A percentile compares a stretch with the other conserved stretches of the same genome.
These are phyloP conservation scores for Sisor rabdophorus DNA, from an alignment of 2,113 vertebrate species.

Conservation along the genomic window DNA sequence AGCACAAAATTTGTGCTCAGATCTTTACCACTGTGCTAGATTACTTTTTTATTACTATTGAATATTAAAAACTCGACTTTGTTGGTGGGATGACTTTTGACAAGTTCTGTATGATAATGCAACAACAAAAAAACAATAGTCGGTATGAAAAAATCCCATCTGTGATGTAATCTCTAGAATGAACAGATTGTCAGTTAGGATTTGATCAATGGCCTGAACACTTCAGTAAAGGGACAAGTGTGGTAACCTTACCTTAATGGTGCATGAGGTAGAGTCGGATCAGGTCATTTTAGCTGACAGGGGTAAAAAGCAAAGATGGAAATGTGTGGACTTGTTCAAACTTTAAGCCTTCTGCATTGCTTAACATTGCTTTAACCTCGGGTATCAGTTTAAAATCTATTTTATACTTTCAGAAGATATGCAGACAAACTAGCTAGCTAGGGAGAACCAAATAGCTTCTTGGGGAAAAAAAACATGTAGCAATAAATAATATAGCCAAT, in stretches of 20 bases:
- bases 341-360: not conserved
- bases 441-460: slow-evolving; percentile 60
- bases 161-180: not conserved
- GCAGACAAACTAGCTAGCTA: slow-evolving; percentile 16
- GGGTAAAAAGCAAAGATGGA: slow-evolving; percentile 19
- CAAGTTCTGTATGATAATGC: no score
- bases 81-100: not conserved
- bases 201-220: not conserved
- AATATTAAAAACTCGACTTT: not conserved
- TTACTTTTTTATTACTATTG: slow-evolving; percentile 37
- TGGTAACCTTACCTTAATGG: slow-evolving; percentile 4
- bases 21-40: slow-evolving; percentile 54
- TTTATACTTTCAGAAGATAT: slow-evolving; percentile 3
- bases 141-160: not conserved
- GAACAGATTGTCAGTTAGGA: not conserved
- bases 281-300: slow-evolving; percentile 17
- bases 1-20: slow-evolving; percentile 52
- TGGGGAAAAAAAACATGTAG: slow-evolving; percentile 19
- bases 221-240: not conserved
- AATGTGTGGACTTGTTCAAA: not conserved
- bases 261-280: not conserved
- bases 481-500: not conserved
- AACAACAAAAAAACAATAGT: not conserved
- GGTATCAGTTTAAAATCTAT: slow-evolving; percentile 22
- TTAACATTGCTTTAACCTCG: not conserved